Conservation (phyloP, 2,888 invertebrate genomes). For the Andrena chrysosceles region DNA sequence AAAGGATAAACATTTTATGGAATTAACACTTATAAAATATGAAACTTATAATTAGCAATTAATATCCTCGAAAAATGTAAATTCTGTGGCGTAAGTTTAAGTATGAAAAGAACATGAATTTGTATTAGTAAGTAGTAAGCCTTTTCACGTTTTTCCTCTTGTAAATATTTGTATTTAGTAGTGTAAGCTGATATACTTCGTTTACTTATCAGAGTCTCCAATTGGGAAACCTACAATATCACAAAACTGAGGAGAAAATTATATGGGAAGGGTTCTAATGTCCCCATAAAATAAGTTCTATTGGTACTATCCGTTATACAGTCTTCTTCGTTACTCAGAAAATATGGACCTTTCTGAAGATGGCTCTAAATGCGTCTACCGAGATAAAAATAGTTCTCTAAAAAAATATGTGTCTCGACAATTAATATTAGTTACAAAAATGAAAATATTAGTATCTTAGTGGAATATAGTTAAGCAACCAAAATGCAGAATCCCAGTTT, state of each 20-base stretch:
- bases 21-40: neutral
- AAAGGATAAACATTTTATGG: neutral
- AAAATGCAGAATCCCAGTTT: slow-evolving; percentile 30
- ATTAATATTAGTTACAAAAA: slow-evolving; percentile 23
- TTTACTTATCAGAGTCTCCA: neutral
- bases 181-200: neutral
- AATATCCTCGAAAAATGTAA: neutral
- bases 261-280: neutral
- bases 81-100: neutral
- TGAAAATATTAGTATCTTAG: slow-evolving; percentile 46
- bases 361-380: neutral
- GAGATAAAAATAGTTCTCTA: slow-evolving; percentile 31
- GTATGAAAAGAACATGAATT: neutral
- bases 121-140: neutral
- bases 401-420: slow-evolving; percentile 41
- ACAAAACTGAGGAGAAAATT: neutral
- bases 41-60: neutral
- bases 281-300: slow-evolving; percentile 1
- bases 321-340: slow-evolving; percentile 6
- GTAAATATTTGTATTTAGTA: slow-evolving; percentile 13
- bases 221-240: neutral
- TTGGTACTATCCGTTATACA: neutral
- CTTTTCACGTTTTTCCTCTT: neutral
- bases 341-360: slow-evolving; percentile 7
- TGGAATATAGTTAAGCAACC: slow-evolving; percentile 19